Evolutionary conservation across 23 tunicate genomes (phyloP).

Genomic region (Trididemnum nubilum): DNA sequence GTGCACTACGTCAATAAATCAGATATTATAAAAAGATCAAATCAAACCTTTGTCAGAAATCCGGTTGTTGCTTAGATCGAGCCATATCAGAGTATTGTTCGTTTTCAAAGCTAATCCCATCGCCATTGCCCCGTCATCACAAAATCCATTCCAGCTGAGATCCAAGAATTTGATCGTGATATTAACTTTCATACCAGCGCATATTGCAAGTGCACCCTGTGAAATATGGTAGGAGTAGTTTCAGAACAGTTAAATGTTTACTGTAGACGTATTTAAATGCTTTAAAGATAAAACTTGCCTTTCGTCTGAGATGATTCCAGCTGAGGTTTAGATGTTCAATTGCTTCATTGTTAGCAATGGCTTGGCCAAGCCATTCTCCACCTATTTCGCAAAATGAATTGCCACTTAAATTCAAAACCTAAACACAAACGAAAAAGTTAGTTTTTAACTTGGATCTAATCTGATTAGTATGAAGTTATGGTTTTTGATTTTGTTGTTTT

Average conservation of each 20-base stretch:
- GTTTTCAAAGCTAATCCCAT: conserved; percentile 77
- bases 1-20: too few relatives aligned
- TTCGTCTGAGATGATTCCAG: conserved; percentile 84
- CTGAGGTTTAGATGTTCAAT: conserved; percentile 67
- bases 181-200: conserved; percentile 79
- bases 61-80: conserved; percentile 78
- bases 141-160: conserved; percentile 79
- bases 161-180: conserved; percentile 71
- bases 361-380: conserved; percentile 86
- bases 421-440: not conserved
- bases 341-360: conserved; percentile 80
- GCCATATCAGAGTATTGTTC: conserved; percentile 70
- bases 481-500: not conserved
- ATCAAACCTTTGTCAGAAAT: conserved; percentile 60
- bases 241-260: too few relatives aligned
- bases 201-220: conserved; percentile 78
- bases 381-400: conserved; percentile 74
- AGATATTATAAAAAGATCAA: too few relatives aligned
- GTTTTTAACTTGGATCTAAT: not conserved
- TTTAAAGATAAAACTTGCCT: too few relatives aligned
- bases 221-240: not conserved
- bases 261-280: too few relatives aligned
- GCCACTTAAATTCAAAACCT: conserved; percentile 72
- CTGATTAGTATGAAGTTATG: not conserved
- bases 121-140: conserved; percentile 83